A percentile compares a stretch with the other conserved stretches of the same genome.
Evolutionary conservation across 2,113 vertebrate genomes (phyloP).

Genomic region (Atrichornis clamosus): DNA sequence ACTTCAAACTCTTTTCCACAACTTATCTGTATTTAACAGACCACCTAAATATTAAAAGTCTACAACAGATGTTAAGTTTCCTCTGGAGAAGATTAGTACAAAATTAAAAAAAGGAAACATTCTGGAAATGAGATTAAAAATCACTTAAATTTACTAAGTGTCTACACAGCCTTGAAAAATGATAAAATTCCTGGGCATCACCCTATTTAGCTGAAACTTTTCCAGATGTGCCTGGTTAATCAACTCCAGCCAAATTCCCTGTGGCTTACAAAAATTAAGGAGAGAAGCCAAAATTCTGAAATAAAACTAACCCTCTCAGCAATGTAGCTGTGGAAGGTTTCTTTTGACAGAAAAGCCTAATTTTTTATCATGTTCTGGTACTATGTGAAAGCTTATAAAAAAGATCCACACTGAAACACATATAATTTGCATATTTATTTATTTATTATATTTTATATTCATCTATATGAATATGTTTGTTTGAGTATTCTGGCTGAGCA

Average conservation of each 20-base stretch:
- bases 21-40: background rate
- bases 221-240: background rate
- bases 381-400: background rate
- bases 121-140: background rate
- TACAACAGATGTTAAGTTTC: background rate
- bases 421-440: background rate
- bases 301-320: background rate
- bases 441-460: background rate
- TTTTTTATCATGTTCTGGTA: background rate
- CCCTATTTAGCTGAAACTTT: background rate
- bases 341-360: background rate
- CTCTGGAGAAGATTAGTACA: background rate
- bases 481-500: background rate
- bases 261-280: background rate
- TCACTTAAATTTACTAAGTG: background rate
- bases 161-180: background rate
- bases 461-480: rapidly evolving
- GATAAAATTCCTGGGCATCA: background rate
- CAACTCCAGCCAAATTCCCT: background rate
- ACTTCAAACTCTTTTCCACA: background rate
- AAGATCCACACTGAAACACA: rapidly evolving
- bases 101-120: background rate
- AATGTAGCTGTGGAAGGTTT: background rate
- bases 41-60: background rate
- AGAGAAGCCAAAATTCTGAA: background rate